Evolutionary conservation across 2,888 invertebrate genomes (phyloP).

Genomic region (Eupelmus urozonus): DNA sequence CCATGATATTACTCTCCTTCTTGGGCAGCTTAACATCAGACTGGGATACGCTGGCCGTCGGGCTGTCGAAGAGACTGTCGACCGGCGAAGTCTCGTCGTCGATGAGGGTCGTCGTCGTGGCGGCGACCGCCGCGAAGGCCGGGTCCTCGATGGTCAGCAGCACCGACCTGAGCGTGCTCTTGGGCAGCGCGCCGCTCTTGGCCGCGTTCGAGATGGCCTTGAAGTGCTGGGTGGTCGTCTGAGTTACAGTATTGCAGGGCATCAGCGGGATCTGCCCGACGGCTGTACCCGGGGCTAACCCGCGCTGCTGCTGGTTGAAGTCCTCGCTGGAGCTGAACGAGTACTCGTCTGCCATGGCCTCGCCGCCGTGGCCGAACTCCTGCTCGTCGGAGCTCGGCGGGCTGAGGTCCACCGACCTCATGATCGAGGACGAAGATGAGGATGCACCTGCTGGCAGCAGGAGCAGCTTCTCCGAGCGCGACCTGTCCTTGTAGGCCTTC

Average conservation of each 20-base stretch:
- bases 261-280: too few species aligned
- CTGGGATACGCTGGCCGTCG: slow-evolving; percentile 79
- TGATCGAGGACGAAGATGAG: slow-evolving; percentile 61
- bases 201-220: slow-evolving; percentile 67
- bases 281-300: too few species aligned
- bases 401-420: slow-evolving; percentile 72
- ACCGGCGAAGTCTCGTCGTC: slow-evolving; percentile 92
- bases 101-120: slow-evolving; percentile 84
- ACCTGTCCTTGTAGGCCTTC: slow-evolving; percentile 85
- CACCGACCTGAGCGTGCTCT: slow-evolving; percentile 76
- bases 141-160: slow-evolving; percentile 85
- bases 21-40: slow-evolving; percentile 72
- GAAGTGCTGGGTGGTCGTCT: slow-evolving; percentile 67
- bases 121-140: slow-evolving; percentile 86
- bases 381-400: slow-evolving; percentile 79
- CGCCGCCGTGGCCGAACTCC: slow-evolving; percentile 80
- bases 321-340: slow-evolving; percentile 79
- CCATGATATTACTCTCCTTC: slow-evolving; percentile 75
- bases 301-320: slow-evolving; percentile 56
- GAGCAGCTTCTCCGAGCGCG: slow-evolving; percentile 79
- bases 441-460: background rate
- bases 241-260: slow-evolving; percentile 54
- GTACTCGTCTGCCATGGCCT: slow-evolving; percentile 81
- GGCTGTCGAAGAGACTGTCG: slow-evolving; percentile 86
- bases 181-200: slow-evolving; percentile 69